Evolutionary conservation across 2,888 invertebrate species (phyloP), one percentile per base, ranked within the genome.

Genomic region (Cheilosia vulpina): DNA sequence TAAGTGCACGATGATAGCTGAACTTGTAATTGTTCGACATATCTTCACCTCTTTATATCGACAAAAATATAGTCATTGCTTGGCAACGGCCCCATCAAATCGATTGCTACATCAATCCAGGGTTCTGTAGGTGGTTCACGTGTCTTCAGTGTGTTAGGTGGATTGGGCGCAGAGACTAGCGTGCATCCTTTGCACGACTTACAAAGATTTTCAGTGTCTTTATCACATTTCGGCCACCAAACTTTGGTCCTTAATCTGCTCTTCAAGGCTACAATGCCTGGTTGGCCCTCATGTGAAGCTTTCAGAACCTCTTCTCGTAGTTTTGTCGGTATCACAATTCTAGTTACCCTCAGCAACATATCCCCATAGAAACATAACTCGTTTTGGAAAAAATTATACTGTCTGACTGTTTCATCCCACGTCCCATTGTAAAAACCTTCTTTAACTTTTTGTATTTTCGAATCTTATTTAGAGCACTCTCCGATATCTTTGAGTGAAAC

Each of bases 231-330:
- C 45, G 90, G 89, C 90, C 90, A 90, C 90, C 90, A 91, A 4
- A 90, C 91, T 87, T 91, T 91, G 0, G 89, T 87, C 4, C 91
- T 63, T 2, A 91, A 72, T 17, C 90, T 45, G 11, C 34, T 57
- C 24, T 69, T 31, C 24, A 68, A 53, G n/a, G 53, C 66, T 34
- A 65, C 65, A 17, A 65, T 52, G 69, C 6, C 78, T 75, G 90
- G 90, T 50, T 91, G 90, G 84, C 91, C 89, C 78, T 89, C 88
- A 69, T 89, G 89, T n/a, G 73, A 53, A 19, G 65, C 24, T 24
- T 24, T 24, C 2, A 24, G 24, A 24, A 24, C 24, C 24, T 4
- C 24, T 24, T 24, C 24, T 24, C 24, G 1, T 24, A 24, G 24
- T 24, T 24, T 24, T 24, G 24, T 3, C 24, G 24, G 24, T 24